Base-by-base conservation (phyloP, 2,888 invertebrate species). In the Biston betularia region DNA sequence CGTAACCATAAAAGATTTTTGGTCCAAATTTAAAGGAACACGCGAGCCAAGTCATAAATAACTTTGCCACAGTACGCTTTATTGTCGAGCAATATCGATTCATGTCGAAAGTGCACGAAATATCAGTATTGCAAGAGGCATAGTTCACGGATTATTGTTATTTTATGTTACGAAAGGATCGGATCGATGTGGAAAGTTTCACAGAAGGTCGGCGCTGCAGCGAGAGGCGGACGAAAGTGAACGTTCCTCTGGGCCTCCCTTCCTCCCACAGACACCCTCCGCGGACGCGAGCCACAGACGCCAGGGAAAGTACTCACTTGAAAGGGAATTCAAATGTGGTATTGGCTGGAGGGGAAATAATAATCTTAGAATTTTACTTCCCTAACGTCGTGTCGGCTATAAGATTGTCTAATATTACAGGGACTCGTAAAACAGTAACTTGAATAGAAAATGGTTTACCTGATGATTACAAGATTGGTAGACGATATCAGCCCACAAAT, bases 141-240 rank as follows among this genome's bases (percentile, higher is more conserved):
- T 66, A 62, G 67, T 67, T 63, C 67, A 62, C 45, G 54, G 66
- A 58, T 66, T 63, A 67, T 67, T 67, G 67, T 67, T 67, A 67
- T 67, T 67, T 65, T 63, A 64, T 70, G 69, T 78, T 79, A 65
- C 75, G 65, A 79, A 79, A 79, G 74, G 74, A 70, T 70, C 63
- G 72, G 70, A 76, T 83, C 81, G 80, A 85, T 83, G 79, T 81
- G 71, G 82, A 84, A 86, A 85, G 84, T 86, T 83, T 71, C 77
- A 74, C 72, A 77, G 82, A 86, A 85, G 84, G 85, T 87, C 85
- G 83, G 73, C 75, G 72, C 67, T 79, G 79, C 76, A 73, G 77
- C 77, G 75, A 76, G 79, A 75, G 79, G 69, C 79, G 75, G 82
- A 80, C 73, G 90, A 91, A 89, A 91, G 90, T 87, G 88, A 90